Base-by-base conservation (phyloP, 2,888 invertebrate species). In the Opisthograptis luteolata region DNA sequence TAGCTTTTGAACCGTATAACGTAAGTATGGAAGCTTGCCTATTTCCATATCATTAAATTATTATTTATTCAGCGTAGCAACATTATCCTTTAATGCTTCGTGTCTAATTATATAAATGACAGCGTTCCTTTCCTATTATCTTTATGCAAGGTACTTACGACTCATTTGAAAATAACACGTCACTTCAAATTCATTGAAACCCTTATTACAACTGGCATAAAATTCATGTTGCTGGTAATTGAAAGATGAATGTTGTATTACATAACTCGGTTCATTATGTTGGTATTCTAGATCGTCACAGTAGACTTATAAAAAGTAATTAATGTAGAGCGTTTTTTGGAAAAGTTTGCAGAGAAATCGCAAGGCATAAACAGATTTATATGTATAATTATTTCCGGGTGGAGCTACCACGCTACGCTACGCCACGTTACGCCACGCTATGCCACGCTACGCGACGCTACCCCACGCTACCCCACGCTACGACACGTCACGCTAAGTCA, bases 51-150 rank as follows among this genome's bases (percentile, higher is more conserved):
- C 25, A 25, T 36, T 24, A 8, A 36, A n/a, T 17, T 15, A 25
- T 36, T 24, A 8, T 25, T 36, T 22, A 35, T 15, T 15, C 10
- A n/a, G n/a, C 22, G 9, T 15, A 14, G n/a, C 12, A 28, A 28
- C 27, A 3, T 17, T 19, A 12, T 27, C 12, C 17, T 28, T 28
- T 28, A 28, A 10, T 39, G 19, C 27, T 17, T 27, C 9, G 12
- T 27, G 15, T 12, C 13, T 28, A 27, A 39, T 28, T 39, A 9
- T 2, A 19, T 39, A 39, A 39, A 28, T 19, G 39, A 12, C 28
- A 17, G 17, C 39, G 14, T 6, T 39, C 17, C 27, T 12, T 28
- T 12, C 19, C 17, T 19, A 28, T 39, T 39, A 17, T 39, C 28
- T 39, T 22, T 24, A 35, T 35, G 17, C 17, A 17, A 30, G n/a